A percentile compares a stretch with the other conserved stretches of the same genome.
Evolutionary conservation across 2,113 vertebrate genomes (phyloP).

Genomic region (Calcarius ornatus): DNA sequence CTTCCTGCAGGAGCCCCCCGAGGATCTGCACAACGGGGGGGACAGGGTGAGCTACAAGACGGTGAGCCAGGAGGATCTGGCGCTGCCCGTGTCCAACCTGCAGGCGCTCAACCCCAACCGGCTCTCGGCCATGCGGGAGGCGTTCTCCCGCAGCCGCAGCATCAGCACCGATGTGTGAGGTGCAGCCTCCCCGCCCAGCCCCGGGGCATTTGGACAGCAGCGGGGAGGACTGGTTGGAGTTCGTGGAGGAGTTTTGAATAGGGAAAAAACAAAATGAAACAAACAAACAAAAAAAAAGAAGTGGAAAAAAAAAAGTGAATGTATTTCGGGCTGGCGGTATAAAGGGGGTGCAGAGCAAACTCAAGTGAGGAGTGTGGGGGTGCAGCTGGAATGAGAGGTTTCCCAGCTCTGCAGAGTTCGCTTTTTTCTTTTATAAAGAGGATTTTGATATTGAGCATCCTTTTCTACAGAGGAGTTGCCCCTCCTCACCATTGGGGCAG

Average conservation of each 20-base stretch:
- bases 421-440: conserved; percentile 15
- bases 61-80: conserved; percentile 86
- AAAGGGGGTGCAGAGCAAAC: background rate
- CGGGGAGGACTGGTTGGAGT: background rate
- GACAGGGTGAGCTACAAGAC: conserved; percentile 83
- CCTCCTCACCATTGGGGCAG: accelerated
- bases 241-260: background rate
- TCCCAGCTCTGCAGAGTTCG: background rate
- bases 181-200: accelerated
- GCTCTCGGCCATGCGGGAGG: conserved; percentile 92
- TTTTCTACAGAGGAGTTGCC: background rate
- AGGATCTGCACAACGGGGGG: conserved; percentile 84
- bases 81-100: conserved; percentile 80
- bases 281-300: too few species aligned
- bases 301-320: background rate
- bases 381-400: background rate
- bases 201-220: background rate
- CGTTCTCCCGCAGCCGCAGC: conserved; percentile 92
- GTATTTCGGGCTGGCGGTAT: background rate
- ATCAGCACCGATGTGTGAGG: conserved; percentile 94
- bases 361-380: accelerated
- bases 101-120: conserved; percentile 89
- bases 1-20: conserved; percentile 76
- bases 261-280: background rate
- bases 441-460: conserved; percentile 38